A percentile compares a stretch with the other conserved stretches of the same genome.
These are phyloP conservation scores for Mellilla xanthometata DNA, from an alignment of 2,888 invertebrate species.

Conservation along the genomic window DNA sequence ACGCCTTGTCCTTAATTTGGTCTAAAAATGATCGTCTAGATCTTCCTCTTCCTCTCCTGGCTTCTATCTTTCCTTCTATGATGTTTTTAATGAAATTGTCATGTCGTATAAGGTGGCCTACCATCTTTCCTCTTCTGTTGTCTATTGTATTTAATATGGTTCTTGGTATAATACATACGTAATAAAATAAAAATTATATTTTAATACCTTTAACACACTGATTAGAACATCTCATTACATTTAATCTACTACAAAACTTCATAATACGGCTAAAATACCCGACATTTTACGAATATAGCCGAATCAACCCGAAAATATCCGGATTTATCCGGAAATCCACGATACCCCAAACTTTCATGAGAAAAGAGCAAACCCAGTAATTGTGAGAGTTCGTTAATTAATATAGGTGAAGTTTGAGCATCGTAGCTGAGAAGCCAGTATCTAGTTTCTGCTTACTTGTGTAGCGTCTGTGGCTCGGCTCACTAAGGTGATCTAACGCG, in stretches of 20 bases:
- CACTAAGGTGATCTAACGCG: too few species aligned
- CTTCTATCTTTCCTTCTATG: too few species aligned
- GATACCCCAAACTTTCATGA: conserved; percentile 31
- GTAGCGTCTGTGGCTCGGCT: too few species aligned
- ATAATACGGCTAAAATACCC: conserved; percentile 29
- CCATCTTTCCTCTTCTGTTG: too few species aligned
- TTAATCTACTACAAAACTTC: conserved; percentile 14
- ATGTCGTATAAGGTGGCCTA: too few species aligned
- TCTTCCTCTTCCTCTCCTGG: too few species aligned
- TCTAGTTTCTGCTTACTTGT: neutral
- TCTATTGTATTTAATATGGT: too few species aligned
- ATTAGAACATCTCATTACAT: conserved; percentile 3
- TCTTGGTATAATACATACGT: too few species aligned
- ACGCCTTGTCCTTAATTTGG: too few species aligned
- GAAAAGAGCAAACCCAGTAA: conserved; percentile 53
- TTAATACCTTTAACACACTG: neutral
- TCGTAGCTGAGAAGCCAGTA: neutral
- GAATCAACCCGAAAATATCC: conserved; percentile 11
- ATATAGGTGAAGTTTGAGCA: conserved; percentile 49
- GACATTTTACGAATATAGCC: conserved; percentile 7
- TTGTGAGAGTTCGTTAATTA: conserved; percentile 66
- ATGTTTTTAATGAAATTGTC: too few species aligned
- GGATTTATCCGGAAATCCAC: conserved; percentile 15
- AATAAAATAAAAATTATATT: too few species aligned
- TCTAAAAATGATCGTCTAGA: too few species aligned